Conservation (phyloP, 2,888 invertebrate genomes). For the Chymomyza amoena region DNA sequence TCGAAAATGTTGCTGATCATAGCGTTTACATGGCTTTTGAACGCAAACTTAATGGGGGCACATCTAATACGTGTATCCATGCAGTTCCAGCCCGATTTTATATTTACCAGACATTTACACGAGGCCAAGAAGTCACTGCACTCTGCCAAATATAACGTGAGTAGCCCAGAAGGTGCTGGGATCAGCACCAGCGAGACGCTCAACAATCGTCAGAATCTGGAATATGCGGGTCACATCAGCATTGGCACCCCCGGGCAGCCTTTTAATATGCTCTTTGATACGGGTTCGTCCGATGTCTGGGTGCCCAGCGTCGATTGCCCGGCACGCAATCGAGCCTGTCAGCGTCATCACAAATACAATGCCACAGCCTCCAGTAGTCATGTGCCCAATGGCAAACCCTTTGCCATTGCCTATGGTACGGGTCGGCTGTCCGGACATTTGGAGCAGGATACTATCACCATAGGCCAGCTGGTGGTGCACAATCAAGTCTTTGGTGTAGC, state of each 20-base stretch:
- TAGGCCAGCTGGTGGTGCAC: slow-evolving; percentile 28
- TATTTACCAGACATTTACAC: not conserved
- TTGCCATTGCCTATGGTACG: slow-evolving; percentile 94
- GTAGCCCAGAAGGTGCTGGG: not conserved
- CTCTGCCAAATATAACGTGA: slow-evolving; percentile 4
- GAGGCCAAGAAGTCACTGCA: not conserved
- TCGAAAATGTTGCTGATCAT: not conserved
- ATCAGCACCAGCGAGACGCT: slow-evolving; percentile 7
- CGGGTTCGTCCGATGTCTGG: slow-evolving; percentile 98
- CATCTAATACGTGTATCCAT: slow-evolving; percentile 33
- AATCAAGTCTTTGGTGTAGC: slow-evolving; percentile 47
- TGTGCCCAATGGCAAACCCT: slow-evolving; percentile 90
- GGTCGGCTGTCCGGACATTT: slow-evolving; percentile 96
- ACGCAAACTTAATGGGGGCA: not conserved
- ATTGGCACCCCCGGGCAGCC: slow-evolving; percentile 94
- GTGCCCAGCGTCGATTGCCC: slow-evolving; percentile 97
- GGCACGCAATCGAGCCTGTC: slow-evolving; percentile 92
- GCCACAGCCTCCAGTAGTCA: slow-evolving; percentile 90
- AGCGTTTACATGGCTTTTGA: not conserved
- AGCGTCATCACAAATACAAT: slow-evolving; percentile 97
- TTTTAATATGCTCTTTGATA: slow-evolving; percentile 97
- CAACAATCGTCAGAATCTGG: slow-evolving; percentile 36
- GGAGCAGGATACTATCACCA: slow-evolving; percentile 85
- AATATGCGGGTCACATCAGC: slow-evolving; percentile 93
- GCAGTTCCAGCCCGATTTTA: slow-evolving; percentile 4